phyloP scores from a whole-genome alignment of 2,797 vertebrate genomes.

The Distichodus sexfasciatus region DNA sequence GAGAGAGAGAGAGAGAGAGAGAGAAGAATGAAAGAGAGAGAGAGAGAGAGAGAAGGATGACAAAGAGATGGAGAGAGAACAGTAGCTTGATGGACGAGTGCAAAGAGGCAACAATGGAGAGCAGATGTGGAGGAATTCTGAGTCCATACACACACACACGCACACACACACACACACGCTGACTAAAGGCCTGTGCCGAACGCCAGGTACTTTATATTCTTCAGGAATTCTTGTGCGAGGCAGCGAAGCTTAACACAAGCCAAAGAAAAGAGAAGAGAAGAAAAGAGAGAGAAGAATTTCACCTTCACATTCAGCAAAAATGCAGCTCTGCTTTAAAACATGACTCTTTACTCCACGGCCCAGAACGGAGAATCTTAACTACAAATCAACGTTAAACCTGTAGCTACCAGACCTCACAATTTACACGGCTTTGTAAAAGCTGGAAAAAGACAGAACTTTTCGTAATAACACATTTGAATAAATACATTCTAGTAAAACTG shows the following conservation, averaged over 20 bases:
- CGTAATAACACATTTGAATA: too few relatives aligned
- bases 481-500: too few relatives aligned
- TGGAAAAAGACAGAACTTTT: too few relatives aligned
- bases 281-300: too few relatives aligned
- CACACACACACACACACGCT: constrained; percentile 29
- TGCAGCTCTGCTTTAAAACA: background rate
- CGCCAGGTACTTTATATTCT: background rate
- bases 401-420: too few relatives aligned
- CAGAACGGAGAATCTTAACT: too few relatives aligned
- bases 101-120: constrained; percentile 46
- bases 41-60: background rate
- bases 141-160: constrained; percentile 31
- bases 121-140: constrained; percentile 54
- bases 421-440: too few relatives aligned
- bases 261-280: background rate
- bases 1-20: background rate
- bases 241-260: background rate
- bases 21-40: background rate
- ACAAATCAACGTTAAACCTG: too few relatives aligned
- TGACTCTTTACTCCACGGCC: background rate
- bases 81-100: constrained; percentile 40
- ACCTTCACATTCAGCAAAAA: too few relatives aligned
- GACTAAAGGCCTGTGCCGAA: constrained; percentile 28
- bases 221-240: constrained; percentile 1
- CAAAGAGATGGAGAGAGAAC: background rate